Conservation (phyloP, 2,797 vertebrate species). For the Alfaro cultratus region DNA sequence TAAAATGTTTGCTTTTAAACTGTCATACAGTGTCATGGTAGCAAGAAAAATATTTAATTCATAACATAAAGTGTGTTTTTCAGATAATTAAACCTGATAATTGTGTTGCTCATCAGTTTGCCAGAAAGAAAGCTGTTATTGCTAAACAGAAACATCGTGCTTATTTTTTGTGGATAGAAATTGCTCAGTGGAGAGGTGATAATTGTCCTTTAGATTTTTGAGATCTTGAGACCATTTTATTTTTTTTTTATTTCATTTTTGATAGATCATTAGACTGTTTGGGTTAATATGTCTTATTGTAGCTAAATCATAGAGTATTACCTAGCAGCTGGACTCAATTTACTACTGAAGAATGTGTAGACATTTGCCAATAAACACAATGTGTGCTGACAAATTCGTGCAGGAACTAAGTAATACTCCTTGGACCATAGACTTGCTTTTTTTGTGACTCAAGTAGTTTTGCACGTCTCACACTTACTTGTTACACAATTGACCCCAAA, state of each 20-base stretch:
- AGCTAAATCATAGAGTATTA: not conserved
- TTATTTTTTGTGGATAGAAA: not conserved
- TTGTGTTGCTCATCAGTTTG: not conserved
- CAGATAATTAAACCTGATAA: not conserved
- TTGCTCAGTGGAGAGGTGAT: not conserved
- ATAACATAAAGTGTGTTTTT: not conserved
- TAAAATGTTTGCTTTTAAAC: not conserved
- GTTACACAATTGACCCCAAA: not conserved
- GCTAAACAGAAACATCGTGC: not conserved
- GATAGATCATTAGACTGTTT: not conserved
- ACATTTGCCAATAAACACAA: not conserved
- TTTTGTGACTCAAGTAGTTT: not conserved
- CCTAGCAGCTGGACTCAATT: not conserved
- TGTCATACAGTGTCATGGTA: not conserved
- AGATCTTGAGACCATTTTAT: not conserved
- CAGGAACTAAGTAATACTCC: not conserved
- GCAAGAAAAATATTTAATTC: not conserved
- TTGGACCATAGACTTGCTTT: not conserved
- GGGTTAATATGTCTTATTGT: not conserved
- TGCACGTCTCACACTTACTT: conserved; percentile 2
- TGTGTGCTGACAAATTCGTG: not conserved
- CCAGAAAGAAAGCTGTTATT: not conserved
- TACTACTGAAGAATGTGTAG: not conserved
- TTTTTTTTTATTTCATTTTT: not conserved
- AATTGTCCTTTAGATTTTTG: not conserved